Base-by-base conservation (phyloP, 2,888 invertebrate genomes). In the Volucella inanis region DNA sequence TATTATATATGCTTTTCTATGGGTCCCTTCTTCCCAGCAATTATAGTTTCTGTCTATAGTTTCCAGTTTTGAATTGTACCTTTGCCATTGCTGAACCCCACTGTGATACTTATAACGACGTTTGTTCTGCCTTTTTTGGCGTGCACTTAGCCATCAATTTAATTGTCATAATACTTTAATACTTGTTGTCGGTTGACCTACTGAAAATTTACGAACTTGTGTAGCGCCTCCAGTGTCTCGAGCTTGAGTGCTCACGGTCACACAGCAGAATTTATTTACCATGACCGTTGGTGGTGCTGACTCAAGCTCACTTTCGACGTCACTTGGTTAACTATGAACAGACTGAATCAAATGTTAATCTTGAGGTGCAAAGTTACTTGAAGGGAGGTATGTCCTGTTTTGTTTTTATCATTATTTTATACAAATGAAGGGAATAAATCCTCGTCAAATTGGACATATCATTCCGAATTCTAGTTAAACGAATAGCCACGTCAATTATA, bases 401-500 rank as follows among this genome's bases (percentile, higher is more conserved):
- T 18, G 9, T 31, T 31, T 31, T 22, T 22, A 22, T 12, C 2
- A 3, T 22, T 4, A 15, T 22, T n/a, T 22, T 45, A 45, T 8
- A 11, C 68, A 54, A 62, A 47, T 62, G 15, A 22, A 8, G 10
- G 12, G 45, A 76, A 61, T 55, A 55, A 62, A 54, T 55, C 31
- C 47, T 70, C 62, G 68, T 31, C 54, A 67, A 59, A 50, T 67
- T 59, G 39, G 72, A 18, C 49, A 38, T 39, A 47, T 62, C 41
- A 62, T 39, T 47, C 15, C 15, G 45, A 9, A 45, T 15, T 14
- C 22, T 47, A 12, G 11, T 11, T 43, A 39, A 3, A 41, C 52
- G 41, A 54, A 38, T 62, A 62, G 45, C 14, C 47, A 64, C 50
- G 14, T 14, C 77, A 82, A 82, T 82, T 77, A 82, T 45, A 43